Conservation (phyloP, 2,888 invertebrate species). For the Helicoverpa assulta region DNA sequence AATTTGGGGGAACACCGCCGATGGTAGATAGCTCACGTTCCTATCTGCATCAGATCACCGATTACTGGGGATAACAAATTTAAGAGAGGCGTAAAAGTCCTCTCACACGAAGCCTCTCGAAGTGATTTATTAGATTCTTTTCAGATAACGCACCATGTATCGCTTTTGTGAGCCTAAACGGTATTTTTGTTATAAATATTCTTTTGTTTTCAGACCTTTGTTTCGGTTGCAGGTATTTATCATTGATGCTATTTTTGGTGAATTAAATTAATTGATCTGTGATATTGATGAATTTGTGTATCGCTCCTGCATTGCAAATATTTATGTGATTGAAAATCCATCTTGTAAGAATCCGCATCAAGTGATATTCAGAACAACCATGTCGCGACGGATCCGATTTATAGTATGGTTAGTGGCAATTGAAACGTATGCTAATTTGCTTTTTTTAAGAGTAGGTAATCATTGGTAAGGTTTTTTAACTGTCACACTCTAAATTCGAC, state of each 20-base stretch:
- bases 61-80: conserved; percentile 42
- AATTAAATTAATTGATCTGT: no score
- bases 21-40: conserved; percentile 71
- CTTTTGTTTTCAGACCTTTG: conserved; percentile 34
- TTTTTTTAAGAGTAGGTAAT: no score
- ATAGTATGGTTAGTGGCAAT: no score
- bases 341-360: no score
- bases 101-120: conserved; percentile 33
- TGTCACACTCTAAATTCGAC: no score
- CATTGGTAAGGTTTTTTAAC: no score
- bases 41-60: conserved; percentile 47
- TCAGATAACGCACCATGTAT: conserved; percentile 46
- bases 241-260: not conserved
- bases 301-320: no score
- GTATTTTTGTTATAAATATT: conserved; percentile 43
- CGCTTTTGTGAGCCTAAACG: conserved; percentile 37
- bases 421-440: no score
- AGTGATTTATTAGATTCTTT: conserved; percentile 44
- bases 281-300: no score
- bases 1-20: conserved; percentile 63
- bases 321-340: no score
- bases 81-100: conserved; percentile 35
- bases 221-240: not conserved
- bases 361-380: no score
- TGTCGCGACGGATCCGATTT: no score